Percentiles rank a stretch among this genome's conserved stretches.
Evolutionary conservation across 2,797 vertebrate genomes (phyloP).

Genomic region (Muscicapa striata): DNA sequence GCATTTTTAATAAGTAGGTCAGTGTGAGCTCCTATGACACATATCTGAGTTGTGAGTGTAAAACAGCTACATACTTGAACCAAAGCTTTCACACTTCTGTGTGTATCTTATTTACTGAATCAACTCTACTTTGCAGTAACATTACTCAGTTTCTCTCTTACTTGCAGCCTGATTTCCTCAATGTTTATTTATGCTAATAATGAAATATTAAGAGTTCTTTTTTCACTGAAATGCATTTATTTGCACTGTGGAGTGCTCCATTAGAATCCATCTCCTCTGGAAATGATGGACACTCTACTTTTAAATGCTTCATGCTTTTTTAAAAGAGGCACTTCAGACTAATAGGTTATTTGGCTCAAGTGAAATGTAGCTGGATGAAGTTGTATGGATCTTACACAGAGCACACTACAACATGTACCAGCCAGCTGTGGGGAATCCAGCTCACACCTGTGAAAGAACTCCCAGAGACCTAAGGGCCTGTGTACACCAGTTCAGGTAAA

Average conservation of each 20-base stretch:
- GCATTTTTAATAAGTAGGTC: not conserved
- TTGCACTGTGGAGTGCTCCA: not conserved
- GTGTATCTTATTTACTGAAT: not conserved
- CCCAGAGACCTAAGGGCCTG: not conserved
- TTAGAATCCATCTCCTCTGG: not conserved
- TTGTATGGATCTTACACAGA: not conserved
- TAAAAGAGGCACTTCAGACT: not conserved
- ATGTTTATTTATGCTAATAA: not conserved
- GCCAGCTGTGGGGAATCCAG: not conserved
- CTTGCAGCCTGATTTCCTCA: not conserved
- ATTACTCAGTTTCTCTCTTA: not conserved
- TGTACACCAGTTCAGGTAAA: too few relatives aligned
- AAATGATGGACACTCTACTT: not conserved
- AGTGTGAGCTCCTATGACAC: not conserved
- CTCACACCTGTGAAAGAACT: not conserved
- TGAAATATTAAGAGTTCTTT: not conserved
- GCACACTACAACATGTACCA: fast-evolving
- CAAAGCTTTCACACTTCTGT: not conserved
- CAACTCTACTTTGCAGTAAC: not conserved
- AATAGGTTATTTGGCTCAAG: not conserved
- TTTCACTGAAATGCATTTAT: not conserved
- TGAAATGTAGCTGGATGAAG: not conserved
- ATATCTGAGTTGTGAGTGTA: not conserved
- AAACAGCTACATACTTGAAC: not conserved
- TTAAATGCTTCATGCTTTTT: not conserved